A percentile compares a stretch with the other conserved stretches of the same genome.
Evolutionary conservation across 2,888 invertebrate genomes (phyloP).

Genomic region (Hypomecis atomaria): DNA sequence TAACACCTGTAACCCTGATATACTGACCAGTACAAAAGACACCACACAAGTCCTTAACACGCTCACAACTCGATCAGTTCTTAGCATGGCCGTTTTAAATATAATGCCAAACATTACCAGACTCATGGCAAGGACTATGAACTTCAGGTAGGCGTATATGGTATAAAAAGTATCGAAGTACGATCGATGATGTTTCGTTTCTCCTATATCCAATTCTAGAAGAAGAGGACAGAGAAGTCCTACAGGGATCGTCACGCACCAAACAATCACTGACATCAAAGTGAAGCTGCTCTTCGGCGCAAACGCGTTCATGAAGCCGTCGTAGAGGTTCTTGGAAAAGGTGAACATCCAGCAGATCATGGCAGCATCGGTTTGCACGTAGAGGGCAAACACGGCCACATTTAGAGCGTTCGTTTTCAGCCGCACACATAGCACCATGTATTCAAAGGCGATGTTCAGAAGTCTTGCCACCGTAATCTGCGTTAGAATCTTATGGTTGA

Average conservation of each 20-base stretch:
- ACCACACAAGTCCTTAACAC: slow-evolving; percentile 48
- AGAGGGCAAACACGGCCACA: slow-evolving; percentile 45
- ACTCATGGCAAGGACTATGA: slow-evolving; percentile 57
- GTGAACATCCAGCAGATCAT: slow-evolving; percentile 67
- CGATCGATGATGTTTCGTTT: background rate
- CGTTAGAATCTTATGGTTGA: slow-evolving; percentile 61
- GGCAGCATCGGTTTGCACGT: slow-evolving; percentile 60
- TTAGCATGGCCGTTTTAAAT: slow-evolving; percentile 52
- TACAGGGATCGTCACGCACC: slow-evolving; percentile 55
- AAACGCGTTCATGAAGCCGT: slow-evolving; percentile 66
- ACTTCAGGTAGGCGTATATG: slow-evolving; percentile 56
- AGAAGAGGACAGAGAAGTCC: slow-evolving; percentile 50
- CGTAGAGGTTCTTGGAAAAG: slow-evolving; percentile 67
- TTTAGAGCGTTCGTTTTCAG: background rate
- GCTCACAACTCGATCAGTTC: slow-evolving; percentile 24
- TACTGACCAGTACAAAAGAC: slow-evolving; percentile 58
- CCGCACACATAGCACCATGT: slow-evolving; percentile 36
- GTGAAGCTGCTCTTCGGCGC: slow-evolving; percentile 47
- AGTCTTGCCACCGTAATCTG: slow-evolving; percentile 62
- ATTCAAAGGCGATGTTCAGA: slow-evolving; percentile 57
- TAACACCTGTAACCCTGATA: slow-evolving; percentile 64
- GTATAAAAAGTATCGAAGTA: slow-evolving; percentile 44
- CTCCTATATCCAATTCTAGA: background rate
- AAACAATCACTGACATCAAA: slow-evolving; percentile 49
- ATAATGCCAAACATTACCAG: slow-evolving; percentile 59